A percentile compares a stretch with the other conserved stretches of the same genome.
These are phyloP conservation scores for Nipponacmea schrenckii DNA, from an alignment of 2,888 invertebrate genomes.

Conservation along the genomic window DNA sequence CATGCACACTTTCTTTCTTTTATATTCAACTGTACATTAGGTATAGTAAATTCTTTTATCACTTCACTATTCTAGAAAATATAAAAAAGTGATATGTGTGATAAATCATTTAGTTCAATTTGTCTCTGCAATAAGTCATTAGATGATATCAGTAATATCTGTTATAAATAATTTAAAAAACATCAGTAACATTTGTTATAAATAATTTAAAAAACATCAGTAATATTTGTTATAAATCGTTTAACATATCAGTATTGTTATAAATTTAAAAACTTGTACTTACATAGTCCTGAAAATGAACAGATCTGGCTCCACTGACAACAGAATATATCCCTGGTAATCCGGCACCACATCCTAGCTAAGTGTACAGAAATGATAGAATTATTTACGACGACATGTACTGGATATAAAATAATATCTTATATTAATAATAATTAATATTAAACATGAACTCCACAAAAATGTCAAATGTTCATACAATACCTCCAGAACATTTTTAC, in stretches of 20 bases:
- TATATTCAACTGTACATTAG: slow-evolving; percentile 79
- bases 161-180: no score
- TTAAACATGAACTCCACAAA: background rate
- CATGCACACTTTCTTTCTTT: slow-evolving; percentile 29
- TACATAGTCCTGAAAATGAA: slow-evolving; percentile 95
- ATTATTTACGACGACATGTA: background rate
- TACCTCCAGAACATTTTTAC: slow-evolving; percentile 78
- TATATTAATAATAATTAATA: no score
- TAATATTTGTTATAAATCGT: no score
- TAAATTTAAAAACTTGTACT: slow-evolving; percentile 63
- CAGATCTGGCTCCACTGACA: slow-evolving; percentile 74
- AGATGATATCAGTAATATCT: no score
- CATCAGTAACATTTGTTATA: no score
- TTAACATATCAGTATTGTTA: no score
- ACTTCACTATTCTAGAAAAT: slow-evolving; percentile 83
- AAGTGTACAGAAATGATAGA: slow-evolving; percentile 24
- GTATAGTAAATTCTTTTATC: slow-evolving; percentile 81
- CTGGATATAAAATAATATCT: background rate
- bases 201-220: no score
- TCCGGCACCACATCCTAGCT: slow-evolving; percentile 91
- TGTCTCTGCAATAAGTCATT: no score
- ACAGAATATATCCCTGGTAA: slow-evolving; percentile 85
- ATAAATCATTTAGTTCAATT: no score
- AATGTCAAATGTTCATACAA: background rate
- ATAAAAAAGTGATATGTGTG: background rate